These are phyloP conservation scores for Genyomyrus donnyi DNA, from an alignment of 2,113 vertebrate species.

Conservation along the genomic window DNA sequence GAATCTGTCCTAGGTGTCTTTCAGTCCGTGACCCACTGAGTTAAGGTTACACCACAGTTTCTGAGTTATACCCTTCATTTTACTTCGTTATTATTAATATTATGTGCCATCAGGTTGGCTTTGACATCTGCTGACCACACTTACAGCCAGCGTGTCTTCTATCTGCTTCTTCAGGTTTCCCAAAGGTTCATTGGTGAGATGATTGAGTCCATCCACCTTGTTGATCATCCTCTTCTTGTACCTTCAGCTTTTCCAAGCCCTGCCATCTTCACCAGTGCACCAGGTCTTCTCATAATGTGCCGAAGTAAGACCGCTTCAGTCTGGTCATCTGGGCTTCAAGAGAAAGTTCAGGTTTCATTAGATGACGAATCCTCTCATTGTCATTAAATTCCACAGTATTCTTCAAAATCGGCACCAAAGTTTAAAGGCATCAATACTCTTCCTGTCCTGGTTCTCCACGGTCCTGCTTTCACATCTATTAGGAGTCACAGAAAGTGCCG, in stretches of 20 bases:
- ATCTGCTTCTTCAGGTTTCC: not conserved
- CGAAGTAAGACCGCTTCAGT: not conserved
- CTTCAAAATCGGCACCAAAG: not conserved
- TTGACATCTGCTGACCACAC: not conserved
- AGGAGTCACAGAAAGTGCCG: not conserved
- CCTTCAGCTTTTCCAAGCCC: not conserved
- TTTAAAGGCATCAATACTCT: not conserved
- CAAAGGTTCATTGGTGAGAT: not conserved
- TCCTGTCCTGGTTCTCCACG: not conserved
- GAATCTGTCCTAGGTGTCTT: not conserved
- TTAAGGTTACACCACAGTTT: not conserved
- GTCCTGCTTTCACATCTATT: not conserved
- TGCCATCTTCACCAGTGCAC: not conserved
- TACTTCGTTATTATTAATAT: not conserved
- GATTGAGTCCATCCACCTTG: not conserved
- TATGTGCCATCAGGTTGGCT: not conserved
- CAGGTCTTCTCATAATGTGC: not conserved
- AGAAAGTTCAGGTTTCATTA: not conserved
- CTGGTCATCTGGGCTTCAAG: not conserved
- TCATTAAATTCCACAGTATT: not conserved
- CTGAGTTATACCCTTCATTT: not conserved
- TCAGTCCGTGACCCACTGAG: not conserved
- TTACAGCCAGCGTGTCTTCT: not conserved
- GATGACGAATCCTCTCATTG: not conserved
- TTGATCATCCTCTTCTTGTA: not conserved